Conservation (phyloP, 2,113 vertebrate species). For the Bothrops jararaca region DNA sequence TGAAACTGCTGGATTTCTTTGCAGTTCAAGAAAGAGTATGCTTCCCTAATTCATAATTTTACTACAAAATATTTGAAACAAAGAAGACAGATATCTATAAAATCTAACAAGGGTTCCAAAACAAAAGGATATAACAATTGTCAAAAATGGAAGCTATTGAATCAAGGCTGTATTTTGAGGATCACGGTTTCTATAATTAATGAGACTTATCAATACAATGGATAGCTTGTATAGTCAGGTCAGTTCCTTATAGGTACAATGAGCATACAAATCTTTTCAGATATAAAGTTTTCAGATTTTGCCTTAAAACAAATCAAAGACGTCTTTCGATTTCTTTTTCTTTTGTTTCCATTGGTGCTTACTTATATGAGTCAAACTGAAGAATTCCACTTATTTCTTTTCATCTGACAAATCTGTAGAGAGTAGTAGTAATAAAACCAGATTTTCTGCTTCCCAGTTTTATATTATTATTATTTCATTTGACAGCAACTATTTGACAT, state of each 20-base stretch:
- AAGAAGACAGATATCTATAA: background rate
- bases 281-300: background rate
- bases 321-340: background rate
- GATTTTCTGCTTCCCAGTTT: background rate
- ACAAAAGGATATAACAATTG: background rate
- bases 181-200: background rate
- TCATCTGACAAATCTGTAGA: background rate
- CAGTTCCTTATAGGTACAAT: background rate
- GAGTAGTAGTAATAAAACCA: background rate
- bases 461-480: background rate
- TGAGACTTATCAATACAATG: background rate
- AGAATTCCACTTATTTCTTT: background rate
- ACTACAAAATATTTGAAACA: background rate
- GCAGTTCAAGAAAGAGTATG: background rate
- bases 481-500: background rate
- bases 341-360: background rate
- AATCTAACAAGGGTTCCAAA: background rate
- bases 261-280: background rate
- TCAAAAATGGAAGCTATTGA: background rate
- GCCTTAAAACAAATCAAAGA: background rate
- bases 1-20: background rate
- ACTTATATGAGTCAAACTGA: background rate
- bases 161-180: background rate
- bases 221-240: background rate
- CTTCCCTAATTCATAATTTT: background rate